phyloP scores from a whole-genome alignment of 2,797 vertebrate genomes.

The Pipistrellus pipistrellus region DNA sequence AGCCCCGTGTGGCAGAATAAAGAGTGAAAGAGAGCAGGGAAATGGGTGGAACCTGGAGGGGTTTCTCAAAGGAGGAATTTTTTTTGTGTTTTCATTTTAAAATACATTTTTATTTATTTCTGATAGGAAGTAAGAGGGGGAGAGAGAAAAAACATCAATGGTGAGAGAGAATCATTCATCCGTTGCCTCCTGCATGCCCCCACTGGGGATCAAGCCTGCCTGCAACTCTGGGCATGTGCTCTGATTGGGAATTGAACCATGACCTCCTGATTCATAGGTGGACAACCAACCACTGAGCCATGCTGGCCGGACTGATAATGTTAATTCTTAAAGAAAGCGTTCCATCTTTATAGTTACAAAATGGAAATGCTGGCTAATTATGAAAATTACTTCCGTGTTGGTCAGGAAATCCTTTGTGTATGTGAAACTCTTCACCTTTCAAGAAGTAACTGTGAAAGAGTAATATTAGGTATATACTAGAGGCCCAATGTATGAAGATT shows the following conservation, averaged over 20 bases:
- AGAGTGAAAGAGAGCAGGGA: background rate
- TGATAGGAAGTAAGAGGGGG: too few relatives aligned
- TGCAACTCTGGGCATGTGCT: too few relatives aligned
- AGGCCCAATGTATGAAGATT: too few relatives aligned
- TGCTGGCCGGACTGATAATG: background rate
- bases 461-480: background rate
- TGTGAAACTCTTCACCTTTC: conserved; percentile 28
- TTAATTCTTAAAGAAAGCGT: conserved; percentile 18
- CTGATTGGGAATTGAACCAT: too few relatives aligned
- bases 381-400: conserved; percentile 19
- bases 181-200: too few relatives aligned
- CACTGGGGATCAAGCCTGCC: too few relatives aligned
- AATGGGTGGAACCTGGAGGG: background rate
- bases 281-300: too few relatives aligned
- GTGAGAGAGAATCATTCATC: too few relatives aligned
- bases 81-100: background rate
- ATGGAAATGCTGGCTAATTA: background rate
- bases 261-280: too few relatives aligned
- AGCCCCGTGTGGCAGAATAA: background rate
- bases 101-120: background rate
- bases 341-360: background rate
- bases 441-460: background rate
- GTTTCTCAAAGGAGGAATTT: background rate
- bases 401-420: background rate
- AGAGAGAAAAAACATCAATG: too few relatives aligned